Conservation (phyloP, 2,888 invertebrate species). For the Mythimna impura region DNA sequence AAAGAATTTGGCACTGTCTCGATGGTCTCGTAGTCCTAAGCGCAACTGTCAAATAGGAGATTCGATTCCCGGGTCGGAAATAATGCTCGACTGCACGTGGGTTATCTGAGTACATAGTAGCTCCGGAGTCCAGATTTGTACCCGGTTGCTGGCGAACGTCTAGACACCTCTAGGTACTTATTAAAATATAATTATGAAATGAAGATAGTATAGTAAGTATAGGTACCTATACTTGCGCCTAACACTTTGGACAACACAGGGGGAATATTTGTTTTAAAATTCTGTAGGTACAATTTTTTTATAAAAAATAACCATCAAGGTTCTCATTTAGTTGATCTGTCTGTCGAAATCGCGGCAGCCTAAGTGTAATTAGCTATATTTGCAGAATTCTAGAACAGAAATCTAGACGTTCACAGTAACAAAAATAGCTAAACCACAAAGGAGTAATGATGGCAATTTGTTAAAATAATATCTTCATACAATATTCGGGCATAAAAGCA, state of each 20-base stretch:
- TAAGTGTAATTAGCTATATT: not conserved
- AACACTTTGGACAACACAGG: not conserved
- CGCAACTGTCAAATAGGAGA: not conserved
- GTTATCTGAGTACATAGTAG: no score
- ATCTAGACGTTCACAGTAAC: conserved; percentile 5
- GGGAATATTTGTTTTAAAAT: not conserved
- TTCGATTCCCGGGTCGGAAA: not conserved
- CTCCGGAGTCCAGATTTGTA: not conserved
- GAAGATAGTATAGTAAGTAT: not conserved
- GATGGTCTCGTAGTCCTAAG: not conserved
- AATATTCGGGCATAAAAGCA: conserved; percentile 41
- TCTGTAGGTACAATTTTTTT: not conserved
- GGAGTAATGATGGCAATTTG: conserved; percentile 47
- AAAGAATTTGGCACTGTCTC: not conserved
- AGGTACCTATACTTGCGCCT: no score
- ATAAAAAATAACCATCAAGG: not conserved
- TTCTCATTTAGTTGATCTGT: not conserved
- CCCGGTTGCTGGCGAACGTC: not conserved
- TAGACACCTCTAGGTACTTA: not conserved
- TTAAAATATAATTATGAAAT: not conserved
- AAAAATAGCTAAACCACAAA: conserved; percentile 2
- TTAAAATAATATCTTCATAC: conserved; percentile 50
- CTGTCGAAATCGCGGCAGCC: not conserved
- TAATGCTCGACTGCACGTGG: not conserved
- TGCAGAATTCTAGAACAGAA: conserved; percentile 6